Evolutionary conservation across 2,113 vertebrate genomes (phyloP).

Genomic region (Apus apus): DNA sequence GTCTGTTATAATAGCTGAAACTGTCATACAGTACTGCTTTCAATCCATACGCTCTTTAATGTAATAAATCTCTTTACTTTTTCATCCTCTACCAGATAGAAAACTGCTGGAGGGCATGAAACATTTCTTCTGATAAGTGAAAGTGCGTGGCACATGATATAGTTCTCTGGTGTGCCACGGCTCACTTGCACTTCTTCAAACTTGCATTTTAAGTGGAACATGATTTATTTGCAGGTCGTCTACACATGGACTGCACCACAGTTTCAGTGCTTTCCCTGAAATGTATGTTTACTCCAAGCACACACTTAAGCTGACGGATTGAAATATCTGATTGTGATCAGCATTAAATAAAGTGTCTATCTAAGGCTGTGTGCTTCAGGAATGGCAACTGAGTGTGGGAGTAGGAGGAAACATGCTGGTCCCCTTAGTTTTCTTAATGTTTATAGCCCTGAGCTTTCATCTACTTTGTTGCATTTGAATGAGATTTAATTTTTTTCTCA

Average conservation of each 20-base stretch:
- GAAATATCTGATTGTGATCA: not conserved
- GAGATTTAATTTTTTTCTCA: not conserved
- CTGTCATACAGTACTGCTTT: conserved; percentile 31
- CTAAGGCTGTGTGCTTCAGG: not conserved
- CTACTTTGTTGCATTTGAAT: not conserved
- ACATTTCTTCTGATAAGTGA: conserved; percentile 60
- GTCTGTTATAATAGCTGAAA: conserved; percentile 40
- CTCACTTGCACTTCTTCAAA: not conserved
- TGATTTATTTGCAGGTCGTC: conserved; percentile 8
- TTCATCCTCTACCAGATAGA: conserved; percentile 11
- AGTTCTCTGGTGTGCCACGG: not conserved
- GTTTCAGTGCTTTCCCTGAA: not conserved
- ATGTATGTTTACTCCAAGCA: not conserved
- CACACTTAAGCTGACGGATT: not conserved
- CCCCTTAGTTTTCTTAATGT: not conserved
- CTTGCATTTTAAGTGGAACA: conserved; percentile 4
- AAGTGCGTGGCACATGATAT: not conserved
- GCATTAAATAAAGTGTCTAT: not conserved
- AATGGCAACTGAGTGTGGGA: not conserved
- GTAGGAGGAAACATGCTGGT: not conserved
- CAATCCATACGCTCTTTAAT: conserved; percentile 40
- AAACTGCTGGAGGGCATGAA: conserved; percentile 49
- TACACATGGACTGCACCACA: not conserved
- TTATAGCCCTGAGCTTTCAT: not conserved
- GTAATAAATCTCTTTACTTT: conserved; percentile 60